Evolutionary conservation across 2,797 vertebrate species (phyloP), one percentile per base, ranked within the genome.

Genomic region (Poeciliopsis paucimaculata): DNA sequence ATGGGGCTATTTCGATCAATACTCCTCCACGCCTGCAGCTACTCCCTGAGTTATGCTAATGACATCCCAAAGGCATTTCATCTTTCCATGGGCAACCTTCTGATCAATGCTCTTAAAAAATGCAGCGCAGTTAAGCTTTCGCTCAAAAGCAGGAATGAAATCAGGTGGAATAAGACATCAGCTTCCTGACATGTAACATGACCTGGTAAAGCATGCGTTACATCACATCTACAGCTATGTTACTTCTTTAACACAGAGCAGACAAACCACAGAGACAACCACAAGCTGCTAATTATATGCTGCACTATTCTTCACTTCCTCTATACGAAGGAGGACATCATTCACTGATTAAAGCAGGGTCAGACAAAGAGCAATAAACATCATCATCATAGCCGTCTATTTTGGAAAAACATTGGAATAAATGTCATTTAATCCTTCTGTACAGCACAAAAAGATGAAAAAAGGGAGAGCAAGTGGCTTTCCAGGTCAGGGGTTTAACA

Each of bases 51-150:
- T 82, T 47, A 82, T 76, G 70, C 46, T 70, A 62, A 84, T 77
- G 76, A 57, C 73, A 68, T 31, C 77, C 77, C 77, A 77, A 68
- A 71, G 66, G 46, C 73, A 73, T 15, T 73, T 2, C 78, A 84
- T 84, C 72, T 11, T 82, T 74, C 73, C 13, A 88, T 82, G 73
- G 81, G 83, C 20, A 55, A 18, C 18, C 18, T 62, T 4, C 0
- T 9, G 39, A 82, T 90, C 82, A 78, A 88, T 84, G 45, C 41
- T 49, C 20, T 85, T 84, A 68, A 79, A n/a, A 85, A 45, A 45
- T n/a, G 66, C 64, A 43, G 5, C 5, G 20, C 10, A 70, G 47
- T 26, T 39, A 36, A 26, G 47, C 34, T 75, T 53, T 53, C 2
- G 43, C 45, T 46, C 53, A 53, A 75, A 60, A 43, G 23, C 18